Conservation (phyloP, 2,888 invertebrate species). For the Conistra vaccinii region DNA sequence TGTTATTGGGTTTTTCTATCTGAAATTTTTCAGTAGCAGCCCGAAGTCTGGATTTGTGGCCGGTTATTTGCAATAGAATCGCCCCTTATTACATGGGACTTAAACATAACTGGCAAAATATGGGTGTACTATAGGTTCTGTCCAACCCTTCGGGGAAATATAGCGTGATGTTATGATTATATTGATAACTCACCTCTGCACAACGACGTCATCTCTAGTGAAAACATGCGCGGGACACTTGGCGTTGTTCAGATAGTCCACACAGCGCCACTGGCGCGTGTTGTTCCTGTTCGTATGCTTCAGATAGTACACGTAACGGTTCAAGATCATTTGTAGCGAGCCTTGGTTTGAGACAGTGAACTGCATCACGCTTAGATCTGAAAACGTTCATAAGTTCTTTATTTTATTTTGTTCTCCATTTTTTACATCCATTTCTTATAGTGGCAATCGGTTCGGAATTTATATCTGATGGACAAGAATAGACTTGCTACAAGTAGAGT, state of each 20-base stretch:
- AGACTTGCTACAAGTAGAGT: no score
- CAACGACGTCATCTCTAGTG: conserved; percentile 81
- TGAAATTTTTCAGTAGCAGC: no score
- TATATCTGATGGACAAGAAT: not conserved
- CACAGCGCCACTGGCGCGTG: conserved; percentile 85
- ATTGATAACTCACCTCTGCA: conserved; percentile 62
- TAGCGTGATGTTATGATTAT: no score
- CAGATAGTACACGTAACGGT: conserved; percentile 85
- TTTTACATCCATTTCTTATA: no score
- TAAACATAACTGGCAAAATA: no score
- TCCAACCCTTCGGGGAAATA: no score
- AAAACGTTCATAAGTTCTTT: not conserved
- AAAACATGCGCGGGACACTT: conserved; percentile 85
- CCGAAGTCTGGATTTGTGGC: no score
- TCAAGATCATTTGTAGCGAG: conserved; percentile 86
- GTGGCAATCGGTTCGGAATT: no score
- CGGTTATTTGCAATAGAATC: no score
- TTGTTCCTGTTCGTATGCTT: conserved; percentile 81
- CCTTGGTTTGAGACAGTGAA: conserved; percentile 88
- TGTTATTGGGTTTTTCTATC: no score
- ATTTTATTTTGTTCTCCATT: not conserved
- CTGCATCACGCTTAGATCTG: conserved; percentile 73
- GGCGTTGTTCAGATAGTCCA: conserved; percentile 79
- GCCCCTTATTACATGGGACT: no score
- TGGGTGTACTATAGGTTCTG: no score